Evolutionary conservation across 1,140 invertebrate genomes (phyloP), one percentile per base, ranked within the genome.

Genomic region (Pseudomyrmex flavicornis): DNA sequence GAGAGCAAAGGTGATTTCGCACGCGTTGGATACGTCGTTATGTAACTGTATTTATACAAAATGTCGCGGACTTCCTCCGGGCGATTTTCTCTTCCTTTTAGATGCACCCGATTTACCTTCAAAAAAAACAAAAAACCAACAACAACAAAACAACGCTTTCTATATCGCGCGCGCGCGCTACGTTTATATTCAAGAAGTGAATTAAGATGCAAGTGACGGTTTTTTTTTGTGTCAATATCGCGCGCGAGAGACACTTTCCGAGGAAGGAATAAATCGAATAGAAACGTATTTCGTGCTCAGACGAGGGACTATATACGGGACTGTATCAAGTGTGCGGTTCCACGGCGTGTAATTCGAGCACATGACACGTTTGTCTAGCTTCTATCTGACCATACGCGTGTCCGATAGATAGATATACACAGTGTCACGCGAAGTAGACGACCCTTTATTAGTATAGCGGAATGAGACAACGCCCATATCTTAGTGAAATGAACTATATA

Each of bases 1-100:
- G 68, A 72, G 76, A 26, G 26, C 66, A 80, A 79, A 79, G 76
- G 66, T 80, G 66, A 54, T 61, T 80, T 80, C 48, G 76, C 76
- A 9, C 20, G 5, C 54, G 76, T 66, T 52, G 26, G 35, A 46
- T 54, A 70, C 54, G 54, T 69, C 52, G 44, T 79, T 72, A 61
- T 80, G 44, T 72, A 70, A 80, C 66, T 48, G 66, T 66, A 70
- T 70, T 72, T 66, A 77, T 77, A 59, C 68, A 44, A 72, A 61
- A 72, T 48, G 66, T 59, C 15, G 17, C 20, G 48, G 76, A 59
- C 54, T 80, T 80, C 66, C 66, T 13, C 20, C 3, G 20, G 35
- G 17, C 20, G 50, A 48, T 69, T 68, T 26, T 17, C 44, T 46
- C n/a, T 20, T 2, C 15, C 9, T 26, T 13, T 79, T 56, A 35